A percentile compares a stretch with the other conserved stretches of the same genome.
Conservation (phyloP, 2,113 vertebrate genomes). For the Asarcornis scutulata region DNA sequence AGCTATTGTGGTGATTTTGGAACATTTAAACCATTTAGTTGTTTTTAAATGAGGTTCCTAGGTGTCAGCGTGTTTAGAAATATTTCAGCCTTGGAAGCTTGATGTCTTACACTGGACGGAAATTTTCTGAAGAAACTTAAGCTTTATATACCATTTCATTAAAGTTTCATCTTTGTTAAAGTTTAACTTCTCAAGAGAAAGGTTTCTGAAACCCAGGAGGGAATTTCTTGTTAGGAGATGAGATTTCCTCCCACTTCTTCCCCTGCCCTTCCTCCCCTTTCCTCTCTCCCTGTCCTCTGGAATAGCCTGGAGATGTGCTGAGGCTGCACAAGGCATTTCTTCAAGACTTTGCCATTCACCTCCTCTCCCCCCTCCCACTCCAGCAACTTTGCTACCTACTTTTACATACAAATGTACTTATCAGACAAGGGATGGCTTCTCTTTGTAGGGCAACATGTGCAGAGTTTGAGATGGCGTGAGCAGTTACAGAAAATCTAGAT, state of each 20-base stretch:
- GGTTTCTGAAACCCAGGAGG: conserved; percentile 17
- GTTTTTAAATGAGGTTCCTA: background rate
- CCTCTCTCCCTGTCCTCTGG: background rate
- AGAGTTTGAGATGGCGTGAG: background rate
- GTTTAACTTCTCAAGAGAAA: background rate
- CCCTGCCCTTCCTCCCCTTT: conserved; percentile 32
- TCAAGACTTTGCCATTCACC: background rate
- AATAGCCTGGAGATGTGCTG: background rate
- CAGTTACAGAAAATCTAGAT: background rate
- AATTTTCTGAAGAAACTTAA: background rate
- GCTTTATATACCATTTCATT: background rate
- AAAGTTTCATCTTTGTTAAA: background rate
- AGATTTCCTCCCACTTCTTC: conserved; percentile 35
- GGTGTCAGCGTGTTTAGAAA: background rate
- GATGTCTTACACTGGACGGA: background rate
- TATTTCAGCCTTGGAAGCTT: background rate
- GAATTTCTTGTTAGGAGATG: conserved; percentile 33
- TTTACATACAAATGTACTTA: background rate
- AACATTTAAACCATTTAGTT: background rate
- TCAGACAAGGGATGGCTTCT: background rate
- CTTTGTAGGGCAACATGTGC: background rate
- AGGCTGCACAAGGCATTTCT: background rate
- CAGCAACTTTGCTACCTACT: background rate
- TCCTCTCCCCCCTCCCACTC: background rate
- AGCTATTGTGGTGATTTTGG: background rate